Base-by-base conservation (phyloP, 2,113 vertebrate genomes). In the Poeciliopsis occidentalis region DNA sequence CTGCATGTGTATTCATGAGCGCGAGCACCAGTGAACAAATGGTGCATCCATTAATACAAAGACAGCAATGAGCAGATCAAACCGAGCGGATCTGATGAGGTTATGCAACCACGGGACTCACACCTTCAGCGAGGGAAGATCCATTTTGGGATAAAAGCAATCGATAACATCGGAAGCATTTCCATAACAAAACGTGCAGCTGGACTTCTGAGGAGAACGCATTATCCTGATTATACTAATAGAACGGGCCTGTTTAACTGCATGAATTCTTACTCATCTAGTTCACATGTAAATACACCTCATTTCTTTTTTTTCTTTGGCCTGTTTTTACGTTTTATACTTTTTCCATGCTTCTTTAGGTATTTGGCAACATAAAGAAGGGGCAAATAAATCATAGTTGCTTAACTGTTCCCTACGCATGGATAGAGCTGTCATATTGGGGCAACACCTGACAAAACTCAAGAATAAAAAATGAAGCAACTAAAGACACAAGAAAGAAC, bases 121-220 rank as follows among this genome's bases (percentile, higher is more conserved):
- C 92, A 91, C 87, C 87, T 88, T 81, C 8, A 39, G 62, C 41
- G 32, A 44, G 1, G 24, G 67, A 82, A 79, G 70, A 77, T 65
- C 76, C 80, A 85, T 86, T 74, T 86, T 32, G 47, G 83, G 88
- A 94, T 91, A 90, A 93, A 94, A 88, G 87, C 83, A 70, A 85
- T 64, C 60, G 73, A 75, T 81, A 31, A 80, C 82, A 86, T 86
- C 47, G 67, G 78, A 82, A 69, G 67, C 41, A 94, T 95, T 91
- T 93, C 84, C 86, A 95, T 89, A 68, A 93, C 85, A 93, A 95
- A 91, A 84, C 89, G 66, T 32, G 78, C 88, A 89, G 85, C 83
- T 87, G 88, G 88, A 82, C 72, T 63, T 84, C 83, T 88, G 87
- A 86, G 72, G 79, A 54, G 78, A 78, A 63, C 76, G 75, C 63